Evolutionary conservation across 2,113 vertebrate species (phyloP).

Genomic region (Upupa epops): DNA sequence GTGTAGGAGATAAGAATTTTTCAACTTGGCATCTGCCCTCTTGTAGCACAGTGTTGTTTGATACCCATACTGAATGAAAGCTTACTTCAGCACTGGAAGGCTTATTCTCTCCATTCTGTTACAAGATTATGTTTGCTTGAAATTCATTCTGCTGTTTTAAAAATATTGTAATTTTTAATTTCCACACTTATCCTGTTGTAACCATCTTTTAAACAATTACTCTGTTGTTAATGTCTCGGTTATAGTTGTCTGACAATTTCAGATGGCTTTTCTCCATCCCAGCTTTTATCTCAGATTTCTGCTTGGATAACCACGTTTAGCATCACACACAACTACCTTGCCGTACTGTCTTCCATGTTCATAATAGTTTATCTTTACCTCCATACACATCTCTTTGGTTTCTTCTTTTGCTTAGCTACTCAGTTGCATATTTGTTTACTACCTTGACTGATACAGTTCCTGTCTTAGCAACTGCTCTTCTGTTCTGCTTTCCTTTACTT

Average conservation of each 20-base stretch:
- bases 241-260: neutral
- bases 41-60: neutral
- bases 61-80: neutral
- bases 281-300: neutral
- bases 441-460: neutral
- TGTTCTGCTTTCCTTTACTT: neutral
- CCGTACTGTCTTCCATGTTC: neutral
- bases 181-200: neutral
- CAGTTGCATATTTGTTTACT: neutral
- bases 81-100: neutral
- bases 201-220: neutral
- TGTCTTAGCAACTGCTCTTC: neutral
- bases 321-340: neutral
- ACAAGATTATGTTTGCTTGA: neutral
- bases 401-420: neutral
- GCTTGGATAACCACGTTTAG: neutral
- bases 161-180: neutral
- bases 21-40: neutral
- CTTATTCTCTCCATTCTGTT: neutral
- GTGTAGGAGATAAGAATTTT: neutral
- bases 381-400: neutral
- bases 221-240: neutral
- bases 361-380: neutral
- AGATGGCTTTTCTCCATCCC: neutral
- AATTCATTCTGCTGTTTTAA: neutral